phyloP scores from a whole-genome alignment of 2,888 invertebrate species.

The Cephus nigrinus region DNA sequence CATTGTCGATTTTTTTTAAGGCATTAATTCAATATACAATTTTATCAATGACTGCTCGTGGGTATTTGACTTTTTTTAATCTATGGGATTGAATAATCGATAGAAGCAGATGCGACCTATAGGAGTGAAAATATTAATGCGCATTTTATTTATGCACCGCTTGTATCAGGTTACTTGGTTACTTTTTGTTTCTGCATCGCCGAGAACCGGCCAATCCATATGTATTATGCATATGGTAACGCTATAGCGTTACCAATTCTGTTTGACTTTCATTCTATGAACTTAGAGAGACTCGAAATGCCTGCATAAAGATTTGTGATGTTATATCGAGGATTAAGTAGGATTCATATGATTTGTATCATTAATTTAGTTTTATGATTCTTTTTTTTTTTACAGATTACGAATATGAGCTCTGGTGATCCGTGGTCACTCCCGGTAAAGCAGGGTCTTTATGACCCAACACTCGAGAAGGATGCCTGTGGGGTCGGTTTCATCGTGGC shows the following conservation, averaged over 20 bases:
- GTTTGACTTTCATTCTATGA: conserved; percentile 17
- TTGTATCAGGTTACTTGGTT: neutral
- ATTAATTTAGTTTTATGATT: conserved; percentile 6
- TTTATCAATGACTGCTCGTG: no score
- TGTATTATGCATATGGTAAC: neutral
- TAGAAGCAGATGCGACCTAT: neutral
- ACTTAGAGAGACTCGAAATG: neutral
- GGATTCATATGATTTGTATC: neutral
- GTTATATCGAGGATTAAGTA: neutral
- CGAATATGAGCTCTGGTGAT: conserved; percentile 70
- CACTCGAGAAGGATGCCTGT: conserved; percentile 96
- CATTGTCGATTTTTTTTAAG: no score
- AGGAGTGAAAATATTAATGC: neutral
- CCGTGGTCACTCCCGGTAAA: conserved; percentile 86
- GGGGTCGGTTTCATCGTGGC: conserved; percentile 99
- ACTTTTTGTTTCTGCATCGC: neutral
- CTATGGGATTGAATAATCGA: no score
- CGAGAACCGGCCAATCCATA: neutral
- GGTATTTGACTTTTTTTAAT: no score
- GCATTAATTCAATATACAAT: no score
- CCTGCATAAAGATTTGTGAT: neutral
- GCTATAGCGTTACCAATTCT: neutral
- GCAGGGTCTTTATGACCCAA: conserved; percentile 96
- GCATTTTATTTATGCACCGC: neutral
- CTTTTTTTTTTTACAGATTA: conserved; percentile 48